Base-by-base conservation (phyloP, 2,888 invertebrate species). In the Brenthis daphne region DNA sequence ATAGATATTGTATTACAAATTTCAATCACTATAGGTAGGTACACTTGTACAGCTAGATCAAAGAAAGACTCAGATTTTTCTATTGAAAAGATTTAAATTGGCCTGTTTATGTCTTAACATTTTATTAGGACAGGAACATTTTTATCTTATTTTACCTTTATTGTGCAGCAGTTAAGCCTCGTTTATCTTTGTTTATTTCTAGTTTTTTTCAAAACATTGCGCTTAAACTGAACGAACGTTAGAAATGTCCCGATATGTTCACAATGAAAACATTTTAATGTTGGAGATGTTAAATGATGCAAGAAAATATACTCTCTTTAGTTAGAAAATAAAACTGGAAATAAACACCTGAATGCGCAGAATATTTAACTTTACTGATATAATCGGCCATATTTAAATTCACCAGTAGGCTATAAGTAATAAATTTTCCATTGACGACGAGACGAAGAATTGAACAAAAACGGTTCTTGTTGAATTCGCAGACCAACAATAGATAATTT, bases 371-470 rank as follows among this genome's bases (percentile, higher is more conserved):
- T 85, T 82, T 82, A 80, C 77, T 77, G 85, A 85, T 87, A 89
- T 89, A 90, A 90, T 89, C 89, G 87, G 77, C 81, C 85, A 87
- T 89, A 91, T 91, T 91, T 88, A 86, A 90, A 90, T 91, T 87
- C 85, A 84, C 84, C 82, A 82, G 83, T 81, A 80, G 83, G 89
- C 85, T 64, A 67, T 70, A 51, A 58, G 64, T 67, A 87, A 92
- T 92, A 91, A 91, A 91, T 92, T 91, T 87, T 78, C 89, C 85
- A 89, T 90, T 90, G 90, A 91, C 87, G 87, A 88, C 85, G 84
- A 88, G 86, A 85, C 88, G 87, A 89, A 89, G 91, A 90, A 90
- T 89, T 88, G 91, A 90, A 92, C 91, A 91, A 90, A 92, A 92
- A 89, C 89, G 86, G 84, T 82, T 87, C 87, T 85, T 87, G 87